phyloP scores from a whole-genome alignment of 2,113 vertebrate genomes.

The Cyphomyrus plagiostoma region DNA sequence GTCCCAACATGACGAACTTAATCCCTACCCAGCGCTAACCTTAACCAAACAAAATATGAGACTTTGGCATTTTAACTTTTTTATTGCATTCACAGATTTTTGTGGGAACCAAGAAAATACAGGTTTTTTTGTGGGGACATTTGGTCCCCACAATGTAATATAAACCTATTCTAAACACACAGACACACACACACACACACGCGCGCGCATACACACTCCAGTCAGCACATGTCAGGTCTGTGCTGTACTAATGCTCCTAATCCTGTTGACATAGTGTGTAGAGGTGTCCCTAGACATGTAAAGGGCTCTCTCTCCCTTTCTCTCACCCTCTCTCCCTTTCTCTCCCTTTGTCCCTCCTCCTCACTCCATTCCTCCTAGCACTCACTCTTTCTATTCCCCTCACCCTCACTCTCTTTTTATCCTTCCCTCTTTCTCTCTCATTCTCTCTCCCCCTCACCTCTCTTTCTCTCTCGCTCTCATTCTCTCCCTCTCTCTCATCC shows the following conservation, averaged over 20 bases:
- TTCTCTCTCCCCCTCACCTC: not conserved
- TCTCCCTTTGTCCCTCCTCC: not conserved
- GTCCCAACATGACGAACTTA: too few species aligned
- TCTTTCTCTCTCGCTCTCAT: too few species aligned
- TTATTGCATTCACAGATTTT: too few species aligned
- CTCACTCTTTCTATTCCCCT: too few species aligned
- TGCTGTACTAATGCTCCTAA: not conserved
- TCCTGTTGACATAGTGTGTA: not conserved
- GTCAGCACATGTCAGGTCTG: conserved; percentile 32
- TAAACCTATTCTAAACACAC: too few species aligned
- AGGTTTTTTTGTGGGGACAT: too few species aligned
- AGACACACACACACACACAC: too few species aligned
- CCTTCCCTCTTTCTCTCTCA: not conserved
- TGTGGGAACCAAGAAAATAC: too few species aligned
- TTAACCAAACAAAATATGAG: too few species aligned
- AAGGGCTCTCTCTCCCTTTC: not conserved
- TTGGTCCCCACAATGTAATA: too few species aligned
- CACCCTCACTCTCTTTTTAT: not conserved
- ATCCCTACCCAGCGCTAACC: too few species aligned
- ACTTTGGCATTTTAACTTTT: too few species aligned
- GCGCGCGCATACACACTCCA: not conserved
- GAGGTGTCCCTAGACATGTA: not conserved
- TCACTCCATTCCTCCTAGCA: not conserved
- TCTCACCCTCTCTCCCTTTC: not conserved
- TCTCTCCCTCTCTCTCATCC: not conserved